A percentile compares a stretch with the other conserved stretches of the same genome.
Evolutionary conservation across 2,797 vertebrate genomes (phyloP).

Genomic region (Otolemur crassicaudatus): DNA sequence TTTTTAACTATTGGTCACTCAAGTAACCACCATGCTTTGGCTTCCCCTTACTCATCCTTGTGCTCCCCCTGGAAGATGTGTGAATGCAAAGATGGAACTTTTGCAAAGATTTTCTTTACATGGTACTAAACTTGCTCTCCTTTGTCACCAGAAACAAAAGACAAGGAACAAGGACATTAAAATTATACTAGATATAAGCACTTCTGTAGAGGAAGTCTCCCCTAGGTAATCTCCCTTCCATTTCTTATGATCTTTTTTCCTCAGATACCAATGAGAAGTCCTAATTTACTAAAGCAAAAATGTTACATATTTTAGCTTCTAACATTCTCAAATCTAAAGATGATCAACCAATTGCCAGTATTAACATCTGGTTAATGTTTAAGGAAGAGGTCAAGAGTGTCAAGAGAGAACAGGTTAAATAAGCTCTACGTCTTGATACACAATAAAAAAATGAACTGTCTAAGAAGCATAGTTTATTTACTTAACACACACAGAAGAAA

Average conservation of each 20-base stretch:
- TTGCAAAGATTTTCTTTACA: neutral
- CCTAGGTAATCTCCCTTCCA: neutral
- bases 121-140: neutral
- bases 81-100: neutral
- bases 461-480: neutral
- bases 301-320: neutral
- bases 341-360: neutral
- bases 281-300: neutral
- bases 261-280: neutral
- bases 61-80: neutral
- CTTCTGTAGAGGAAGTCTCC: neutral
- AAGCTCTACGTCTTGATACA: neutral
- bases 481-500: neutral
- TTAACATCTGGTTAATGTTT: neutral
- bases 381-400: neutral
- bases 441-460: neutral
- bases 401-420: neutral
- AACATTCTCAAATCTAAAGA: neutral
- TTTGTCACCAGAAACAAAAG: neutral
- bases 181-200: neutral
- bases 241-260: neutral
- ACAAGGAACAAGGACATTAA: neutral
- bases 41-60: no score
- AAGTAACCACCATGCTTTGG: rapidly evolving
- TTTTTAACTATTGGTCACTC: neutral